phyloP scores from a whole-genome alignment of 2,797 vertebrate species.

The Paguma larvata region DNA sequence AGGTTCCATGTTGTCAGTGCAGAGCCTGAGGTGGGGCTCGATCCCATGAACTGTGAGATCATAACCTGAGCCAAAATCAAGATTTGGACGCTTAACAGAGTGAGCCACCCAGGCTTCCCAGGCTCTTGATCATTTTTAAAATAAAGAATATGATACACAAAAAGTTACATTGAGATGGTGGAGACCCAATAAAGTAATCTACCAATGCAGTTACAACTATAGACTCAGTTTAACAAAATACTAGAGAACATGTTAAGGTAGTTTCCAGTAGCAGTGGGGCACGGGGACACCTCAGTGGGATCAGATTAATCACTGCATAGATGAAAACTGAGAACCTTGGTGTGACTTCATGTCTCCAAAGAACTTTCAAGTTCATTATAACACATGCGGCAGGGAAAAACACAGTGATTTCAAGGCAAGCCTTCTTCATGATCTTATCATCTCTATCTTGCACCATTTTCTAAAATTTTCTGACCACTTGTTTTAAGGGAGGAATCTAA shows the following conservation, averaged over 20 bases:
- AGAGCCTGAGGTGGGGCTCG: no score
- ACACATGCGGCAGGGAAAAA: not conserved
- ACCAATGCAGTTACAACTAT: not conserved
- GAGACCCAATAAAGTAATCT: not conserved
- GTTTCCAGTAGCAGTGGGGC: not conserved
- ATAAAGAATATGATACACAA: not conserved
- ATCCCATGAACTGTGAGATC: no score
- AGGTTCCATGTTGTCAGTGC: no score
- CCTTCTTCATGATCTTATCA: not conserved
- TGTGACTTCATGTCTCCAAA: not conserved
- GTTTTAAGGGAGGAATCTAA: not conserved
- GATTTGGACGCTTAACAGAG: no score
- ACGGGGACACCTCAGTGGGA: accelerated
- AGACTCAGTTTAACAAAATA: not conserved
- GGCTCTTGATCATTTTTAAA: not conserved
- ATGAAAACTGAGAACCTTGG: not conserved
- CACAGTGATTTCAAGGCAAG: not conserved
- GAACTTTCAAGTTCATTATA: not conserved
- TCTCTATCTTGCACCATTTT: not conserved
- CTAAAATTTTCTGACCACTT: not conserved
- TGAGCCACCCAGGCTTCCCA: no score
- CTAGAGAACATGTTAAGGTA: not conserved
- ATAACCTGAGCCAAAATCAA: no score
- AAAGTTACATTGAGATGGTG: not conserved
- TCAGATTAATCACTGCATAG: not conserved